Base-by-base conservation (phyloP, 92 coral and sea anemone genomes). In the Porites rus region DNA sequence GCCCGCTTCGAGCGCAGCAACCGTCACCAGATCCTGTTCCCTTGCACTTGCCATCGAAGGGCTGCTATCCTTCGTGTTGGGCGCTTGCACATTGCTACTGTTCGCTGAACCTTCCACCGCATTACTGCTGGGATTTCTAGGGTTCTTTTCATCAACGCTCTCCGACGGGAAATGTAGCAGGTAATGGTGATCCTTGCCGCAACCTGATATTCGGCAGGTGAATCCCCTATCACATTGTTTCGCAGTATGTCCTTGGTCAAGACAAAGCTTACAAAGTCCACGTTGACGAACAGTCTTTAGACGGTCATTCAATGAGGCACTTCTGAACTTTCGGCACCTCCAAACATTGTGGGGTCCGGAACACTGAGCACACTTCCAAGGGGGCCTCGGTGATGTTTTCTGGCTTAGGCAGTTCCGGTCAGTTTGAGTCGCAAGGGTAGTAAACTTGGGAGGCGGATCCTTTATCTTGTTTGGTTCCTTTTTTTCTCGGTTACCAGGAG, bases 211-310 rank as follows among this genome's bases (percentile, higher is more conserved):
- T 84, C 90, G 69, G 80, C 96, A 90, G 50, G 76, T 76, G 87
- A 90, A 93, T 60, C 90, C 91, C 59, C 65, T 93, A 28, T 50
- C 85, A 73, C 94, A 90, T 13, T 87, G 82, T 54, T 64, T 82
- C 20, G 92, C 76, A 24, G 66, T 75, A 75, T 93, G 92, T 62
- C 96, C 94, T 65, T 86, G 90, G 31, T 80, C 92, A 1, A 93
- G 91, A 82, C 94, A 91, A 25, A 60, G 51, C 84, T 92, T 84
- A 59, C 92, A 93, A 25, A 90, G 94, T 90, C 19, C 73, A 79
- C 88, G 91, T 50, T 87, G 90, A 79, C 83, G 50, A 10, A 93
- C 92, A 13, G 85, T 91, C 38, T 28, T 28, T 28, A 28, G 38
- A 28, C 38, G 38, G 38, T 28, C 38, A 28, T 28, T 28, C 38